A percentile compares a stretch with the other conserved stretches of the same genome.
phyloP scores from a whole-genome alignment of 2,797 vertebrate genomes.

The Acipenser transmontanus region DNA sequence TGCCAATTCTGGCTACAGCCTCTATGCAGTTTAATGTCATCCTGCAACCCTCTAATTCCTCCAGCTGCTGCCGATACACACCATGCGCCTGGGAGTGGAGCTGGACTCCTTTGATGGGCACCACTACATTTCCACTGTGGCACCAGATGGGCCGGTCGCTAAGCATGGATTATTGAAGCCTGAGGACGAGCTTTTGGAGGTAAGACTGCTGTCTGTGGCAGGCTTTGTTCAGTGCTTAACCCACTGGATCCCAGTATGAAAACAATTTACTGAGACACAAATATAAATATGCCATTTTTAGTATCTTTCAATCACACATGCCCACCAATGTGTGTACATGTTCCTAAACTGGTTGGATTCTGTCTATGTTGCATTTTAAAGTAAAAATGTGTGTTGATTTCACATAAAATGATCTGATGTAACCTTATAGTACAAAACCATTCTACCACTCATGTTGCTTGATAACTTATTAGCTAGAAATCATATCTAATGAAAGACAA shows the following conservation, averaged over 20 bases:
- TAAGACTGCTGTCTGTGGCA: constrained; percentile 36
- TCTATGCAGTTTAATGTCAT: background rate
- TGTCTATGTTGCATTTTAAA: too few species aligned
- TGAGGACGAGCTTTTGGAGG: constrained; percentile 93
- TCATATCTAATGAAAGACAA: too few species aligned
- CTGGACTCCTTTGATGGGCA: constrained; percentile 91
- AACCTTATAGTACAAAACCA: too few species aligned
- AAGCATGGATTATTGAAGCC: constrained; percentile 69
- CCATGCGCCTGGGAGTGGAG: constrained; percentile 84
- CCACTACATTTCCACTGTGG: constrained; percentile 88
- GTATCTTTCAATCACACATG: background rate
- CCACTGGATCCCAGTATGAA: background rate
- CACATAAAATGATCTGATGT: too few species aligned
- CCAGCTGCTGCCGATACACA: constrained; percentile 86
- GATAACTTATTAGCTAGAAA: too few species aligned
- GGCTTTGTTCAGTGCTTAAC: background rate
- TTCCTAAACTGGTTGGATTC: too few species aligned
- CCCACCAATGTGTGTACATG: too few species aligned
- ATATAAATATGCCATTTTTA: background rate
- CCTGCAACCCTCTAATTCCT: background rate
- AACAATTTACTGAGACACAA: background rate
- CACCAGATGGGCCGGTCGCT: constrained; percentile 73
- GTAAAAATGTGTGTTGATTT: too few species aligned
- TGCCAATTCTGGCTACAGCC: too few species aligned
- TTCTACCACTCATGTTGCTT: too few species aligned